phyloP scores from a whole-genome alignment of 2,113 vertebrate species.

The Haemorhous mexicanus region DNA sequence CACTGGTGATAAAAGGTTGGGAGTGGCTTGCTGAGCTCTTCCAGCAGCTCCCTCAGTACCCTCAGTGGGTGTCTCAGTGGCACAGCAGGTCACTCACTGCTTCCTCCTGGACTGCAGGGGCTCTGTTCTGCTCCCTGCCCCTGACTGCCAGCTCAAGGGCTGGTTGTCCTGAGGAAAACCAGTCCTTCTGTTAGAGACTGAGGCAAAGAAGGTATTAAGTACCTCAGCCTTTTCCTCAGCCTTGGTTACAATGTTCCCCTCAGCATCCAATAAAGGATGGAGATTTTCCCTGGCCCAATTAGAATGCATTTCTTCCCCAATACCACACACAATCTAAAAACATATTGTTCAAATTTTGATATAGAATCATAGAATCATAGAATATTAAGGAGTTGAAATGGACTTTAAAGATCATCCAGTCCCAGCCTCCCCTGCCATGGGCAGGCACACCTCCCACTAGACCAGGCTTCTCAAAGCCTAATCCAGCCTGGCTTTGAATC shows the following conservation, averaged over 20 bases:
- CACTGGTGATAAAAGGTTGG: neutral
- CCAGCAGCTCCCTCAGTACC: neutral
- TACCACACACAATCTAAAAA: neutral
- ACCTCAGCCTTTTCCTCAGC: neutral
- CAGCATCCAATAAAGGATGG: neutral
- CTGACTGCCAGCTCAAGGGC: neutral
- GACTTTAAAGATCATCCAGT: neutral
- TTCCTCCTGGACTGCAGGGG: neutral
- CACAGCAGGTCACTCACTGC: neutral
- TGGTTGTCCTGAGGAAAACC: neutral
- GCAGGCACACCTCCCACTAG: neutral
- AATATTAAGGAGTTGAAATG: neutral
- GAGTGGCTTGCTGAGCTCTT: neutral
- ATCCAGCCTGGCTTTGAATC: neutral
- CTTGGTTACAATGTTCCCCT: neutral
- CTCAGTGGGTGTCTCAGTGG: neutral
- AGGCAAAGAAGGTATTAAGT: neutral
- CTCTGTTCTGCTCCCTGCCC: neutral
- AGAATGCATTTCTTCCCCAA: neutral
- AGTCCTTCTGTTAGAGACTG: neutral
- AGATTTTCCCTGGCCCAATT: neutral
- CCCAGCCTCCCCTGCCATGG: neutral
- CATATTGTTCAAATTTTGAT: neutral
- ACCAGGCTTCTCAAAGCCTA: neutral
- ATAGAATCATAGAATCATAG: neutral